A percentile compares a stretch with the other conserved stretches of the same genome.
Evolutionary conservation across 2,797 vertebrate species (phyloP).

Genomic region (Gymnothorax reevesii): DNA sequence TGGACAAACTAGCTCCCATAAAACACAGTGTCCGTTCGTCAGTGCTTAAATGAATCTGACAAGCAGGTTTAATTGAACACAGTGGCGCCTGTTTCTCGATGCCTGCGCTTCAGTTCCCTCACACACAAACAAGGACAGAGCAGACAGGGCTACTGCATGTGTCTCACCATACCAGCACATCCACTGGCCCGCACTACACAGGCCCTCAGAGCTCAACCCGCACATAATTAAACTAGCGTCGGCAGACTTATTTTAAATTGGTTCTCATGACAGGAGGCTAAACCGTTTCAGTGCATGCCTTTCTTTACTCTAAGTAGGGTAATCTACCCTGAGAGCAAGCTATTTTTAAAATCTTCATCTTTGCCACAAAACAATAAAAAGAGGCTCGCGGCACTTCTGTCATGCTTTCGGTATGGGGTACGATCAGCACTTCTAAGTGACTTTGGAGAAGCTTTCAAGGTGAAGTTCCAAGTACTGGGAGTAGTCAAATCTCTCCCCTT

Average conservation of each 20-base stretch:
- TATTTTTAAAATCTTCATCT: no score
- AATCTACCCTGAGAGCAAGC: neutral
- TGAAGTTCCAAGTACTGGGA: conserved; percentile 1
- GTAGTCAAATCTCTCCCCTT: neutral
- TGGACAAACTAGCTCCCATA: neutral
- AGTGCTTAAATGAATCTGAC: conserved; percentile 23
- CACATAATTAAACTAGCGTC: neutral
- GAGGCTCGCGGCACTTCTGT: neutral
- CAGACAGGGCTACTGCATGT: neutral
- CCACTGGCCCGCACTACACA: neutral
- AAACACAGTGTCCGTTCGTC: conserved; percentile 7
- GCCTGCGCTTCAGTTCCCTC: neutral
- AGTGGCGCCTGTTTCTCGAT: neutral
- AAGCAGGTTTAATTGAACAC: conserved; percentile 23
- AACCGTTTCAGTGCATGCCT: neutral
- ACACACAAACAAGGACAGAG: neutral
- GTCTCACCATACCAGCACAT: neutral
- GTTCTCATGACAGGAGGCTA: neutral
- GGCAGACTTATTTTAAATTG: neutral
- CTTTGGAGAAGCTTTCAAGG: conserved; percentile 14
- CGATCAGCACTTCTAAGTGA: neutral
- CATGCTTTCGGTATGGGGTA: neutral
- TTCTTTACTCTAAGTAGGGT: neutral
- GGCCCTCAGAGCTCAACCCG: neutral
- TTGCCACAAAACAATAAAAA: neutral